Base-by-base conservation (phyloP, 2,797 vertebrate genomes). In the Melanotaenia nigrans region DNA sequence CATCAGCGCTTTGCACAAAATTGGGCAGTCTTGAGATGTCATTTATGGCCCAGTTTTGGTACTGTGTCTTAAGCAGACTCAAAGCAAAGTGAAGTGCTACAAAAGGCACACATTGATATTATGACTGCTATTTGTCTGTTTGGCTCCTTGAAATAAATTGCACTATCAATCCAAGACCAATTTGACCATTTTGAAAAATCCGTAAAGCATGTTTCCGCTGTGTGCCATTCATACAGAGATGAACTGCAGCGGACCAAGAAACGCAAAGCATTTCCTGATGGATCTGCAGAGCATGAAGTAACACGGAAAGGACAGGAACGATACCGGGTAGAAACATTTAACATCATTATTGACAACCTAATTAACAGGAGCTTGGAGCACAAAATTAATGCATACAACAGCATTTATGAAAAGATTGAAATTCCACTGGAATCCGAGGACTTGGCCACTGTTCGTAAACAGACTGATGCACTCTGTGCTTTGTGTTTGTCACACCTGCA, bases 161-260 rank as follows among this genome's bases (percentile, higher is more conserved):
- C 4, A 11, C 9, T 12, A 36, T 65, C 22, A 54, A 22, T 54
- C 38, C 12, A 0, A 65, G 16, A 65, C 53, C 62, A 53, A 2
- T 35, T 53, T 36, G n/a, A 36, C 51, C 22, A 28, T 24, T 47
- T 47, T 9, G 1, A 62, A 38, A 65, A 11, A 65, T 54, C 35
- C 13, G 22, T 22, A 36, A 16, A 33, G 61, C 33, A 32, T 63
- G 61, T 51, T 63, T 45, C n/a, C 11, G 32, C 12, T 51, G 28
- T 49, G 30, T 63, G 35, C 35, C 11, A 11, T 30, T 51, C n/a
- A 22, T 25, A 36, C 20, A 16, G 35, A 53, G 13, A 22, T 36
- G 45, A 64, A 64, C 32, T 64, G 13, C 47, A 36, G 61, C 28
- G 22, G 28, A 33, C 42, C 61, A 62, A 62, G 42, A 62, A 49